Evolutionary conservation across 2,797 vertebrate genomes (phyloP), one percentile per base, ranked within the genome.

Genomic region (Manis pentadactyla): DNA sequence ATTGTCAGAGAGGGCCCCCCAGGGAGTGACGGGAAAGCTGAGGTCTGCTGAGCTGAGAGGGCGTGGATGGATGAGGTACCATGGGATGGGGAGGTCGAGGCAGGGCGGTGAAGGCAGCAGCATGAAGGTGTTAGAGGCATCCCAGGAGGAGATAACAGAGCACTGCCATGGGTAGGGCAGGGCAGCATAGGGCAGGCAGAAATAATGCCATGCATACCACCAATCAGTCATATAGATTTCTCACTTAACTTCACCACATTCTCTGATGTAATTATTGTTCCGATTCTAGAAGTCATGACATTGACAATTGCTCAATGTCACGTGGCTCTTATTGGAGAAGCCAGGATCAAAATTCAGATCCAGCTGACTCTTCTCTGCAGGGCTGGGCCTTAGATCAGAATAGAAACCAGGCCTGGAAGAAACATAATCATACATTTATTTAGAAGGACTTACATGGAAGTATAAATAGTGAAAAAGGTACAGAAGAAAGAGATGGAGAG

Each of bases 121-220:
- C 9, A 21, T 0, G 51, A 46, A 79, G 34, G 5, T 5, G 17
- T 7, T 6, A n/a, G 59, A 4, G 23, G 2, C 3, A 23, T 4
- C 10, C 7, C 11, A 34, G 27, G 34, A 49, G 42, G n/a, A 12
- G 25, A 39, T 5, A 39, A 29, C 0, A 10, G n/a, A 46, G 19
- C 25, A 12, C 1, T 12, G 12, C 2, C 11, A 27, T 1, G 9
- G 51, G 11, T 63, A 4, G 19, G 8, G 53, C 2, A 4, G 14
- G 19, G 18, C 1, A 5, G 31, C 0, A 78, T 10, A 10, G 4
- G 23, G 8, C 14, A 75, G 49, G 19, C 8, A 21, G 42, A 11
- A 21, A 53, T 0, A 19, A 55, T 53, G 8, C 14, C 10, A 59
- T 3, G 37, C 31, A 23, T 4, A 11, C 27, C 57, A 31, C 19